Conservation (phyloP, 2,888 invertebrate species). For the Dyspetes luteomarginatus region DNA sequence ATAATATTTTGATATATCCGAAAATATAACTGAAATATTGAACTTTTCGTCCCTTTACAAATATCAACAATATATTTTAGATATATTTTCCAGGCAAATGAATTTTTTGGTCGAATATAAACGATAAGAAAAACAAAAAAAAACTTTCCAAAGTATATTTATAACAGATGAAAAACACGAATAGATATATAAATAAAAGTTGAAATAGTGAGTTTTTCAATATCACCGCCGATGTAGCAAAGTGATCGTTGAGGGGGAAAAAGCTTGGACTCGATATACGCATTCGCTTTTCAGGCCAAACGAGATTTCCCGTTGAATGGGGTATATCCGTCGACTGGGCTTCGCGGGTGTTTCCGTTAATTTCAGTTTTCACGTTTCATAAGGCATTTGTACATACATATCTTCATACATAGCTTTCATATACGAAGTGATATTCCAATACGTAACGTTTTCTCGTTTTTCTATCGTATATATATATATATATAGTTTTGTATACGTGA, state of each 20-base stretch:
- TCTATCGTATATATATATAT: background rate
- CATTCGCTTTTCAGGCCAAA: constrained; percentile 2
- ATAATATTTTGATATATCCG: too few relatives aligned
- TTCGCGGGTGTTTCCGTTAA: constrained; percentile 35
- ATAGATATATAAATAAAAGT: background rate
- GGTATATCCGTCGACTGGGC: constrained; percentile 36
- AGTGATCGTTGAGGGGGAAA: constrained; percentile 1
- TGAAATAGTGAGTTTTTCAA: background rate
- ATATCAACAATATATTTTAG: background rate
- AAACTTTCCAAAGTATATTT: background rate
- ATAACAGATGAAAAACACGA: background rate
- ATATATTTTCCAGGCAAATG: too few relatives aligned
- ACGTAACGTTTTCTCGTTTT: background rate
- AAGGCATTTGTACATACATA: background rate
- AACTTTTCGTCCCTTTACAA: background rate
- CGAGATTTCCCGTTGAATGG: constrained; percentile 21
- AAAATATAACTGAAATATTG: too few relatives aligned
- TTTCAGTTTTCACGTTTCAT: constrained; percentile 13
- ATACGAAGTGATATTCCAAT: background rate
- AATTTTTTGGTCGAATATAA: background rate
- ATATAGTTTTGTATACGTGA: background rate
- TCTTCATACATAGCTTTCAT: background rate
- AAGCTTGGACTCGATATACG: background rate
- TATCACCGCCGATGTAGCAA: background rate
- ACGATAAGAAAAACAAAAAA: too few relatives aligned